These are phyloP conservation scores for Sorex araneus DNA, from an alignment of 2,113 vertebrate genomes.

Conservation along the genomic window DNA sequence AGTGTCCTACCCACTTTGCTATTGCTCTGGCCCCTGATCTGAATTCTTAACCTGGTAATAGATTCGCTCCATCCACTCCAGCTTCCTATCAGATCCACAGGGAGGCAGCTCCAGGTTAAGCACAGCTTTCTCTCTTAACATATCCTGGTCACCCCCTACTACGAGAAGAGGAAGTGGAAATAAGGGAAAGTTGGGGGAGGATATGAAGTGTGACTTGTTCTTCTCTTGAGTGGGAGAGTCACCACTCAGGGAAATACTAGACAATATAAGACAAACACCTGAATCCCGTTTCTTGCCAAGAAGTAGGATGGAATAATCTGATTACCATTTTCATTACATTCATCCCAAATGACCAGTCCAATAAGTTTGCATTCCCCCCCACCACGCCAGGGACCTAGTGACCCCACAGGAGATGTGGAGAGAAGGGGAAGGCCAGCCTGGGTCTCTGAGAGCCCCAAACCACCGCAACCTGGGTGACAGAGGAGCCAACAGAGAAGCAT, in stretches of 20 bases:
- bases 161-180: neutral
- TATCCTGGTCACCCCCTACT: neutral
- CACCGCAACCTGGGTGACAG: neutral
- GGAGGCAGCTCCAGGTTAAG: neutral
- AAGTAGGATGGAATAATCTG: neutral
- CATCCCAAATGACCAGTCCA: constrained; percentile 23
- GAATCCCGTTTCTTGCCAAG: constrained; percentile 18
- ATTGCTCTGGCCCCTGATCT: too few relatives aligned
- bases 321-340: constrained; percentile 36
- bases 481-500: neutral
- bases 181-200: neutral
- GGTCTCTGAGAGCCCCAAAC: neutral
- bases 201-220: constrained; percentile 2
- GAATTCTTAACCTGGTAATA: neutral
- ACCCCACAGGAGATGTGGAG: neutral
- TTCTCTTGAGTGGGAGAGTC: neutral
- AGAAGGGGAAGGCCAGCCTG: neutral
- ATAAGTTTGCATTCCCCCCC: neutral
- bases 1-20: too few relatives aligned
- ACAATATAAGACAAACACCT: neutral
- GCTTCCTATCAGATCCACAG: neutral
- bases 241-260: constrained; percentile 33
- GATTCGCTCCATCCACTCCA: neutral
- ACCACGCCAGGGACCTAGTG: neutral
- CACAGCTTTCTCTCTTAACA: neutral